Percentiles rank a stretch among this genome's conserved stretches.
phyloP scores from a whole-genome alignment of 1,140 invertebrate genomes.

The Callitettix versicolor region DNA sequence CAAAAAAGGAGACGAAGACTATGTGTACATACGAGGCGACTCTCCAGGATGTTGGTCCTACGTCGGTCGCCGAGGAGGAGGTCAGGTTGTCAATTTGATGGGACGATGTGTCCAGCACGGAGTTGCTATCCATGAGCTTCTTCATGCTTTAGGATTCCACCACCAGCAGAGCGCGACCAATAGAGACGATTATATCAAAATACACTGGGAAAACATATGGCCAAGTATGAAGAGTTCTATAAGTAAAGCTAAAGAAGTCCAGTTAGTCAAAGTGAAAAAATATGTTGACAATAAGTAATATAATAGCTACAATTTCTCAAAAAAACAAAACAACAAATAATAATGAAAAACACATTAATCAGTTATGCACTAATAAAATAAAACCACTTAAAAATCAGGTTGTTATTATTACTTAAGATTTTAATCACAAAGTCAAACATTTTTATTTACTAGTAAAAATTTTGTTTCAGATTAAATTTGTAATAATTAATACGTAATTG shows the following conservation, averaged over 20 bases:
- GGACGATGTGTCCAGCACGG: conserved; percentile 45
- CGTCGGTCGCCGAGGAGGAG: conserved; percentile 41
- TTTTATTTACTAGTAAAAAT: too few relatives aligned
- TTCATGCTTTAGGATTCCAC: conserved; percentile 54
- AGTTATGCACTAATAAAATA: too few relatives aligned
- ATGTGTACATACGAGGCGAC: conserved; percentile 32
- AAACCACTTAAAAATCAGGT: too few relatives aligned
- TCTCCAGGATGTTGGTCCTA: conserved; percentile 41
- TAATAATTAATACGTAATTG: too few relatives aligned
- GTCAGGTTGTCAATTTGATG: conserved; percentile 46
- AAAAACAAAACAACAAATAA: too few relatives aligned
- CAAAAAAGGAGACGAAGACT: conserved; percentile 45
- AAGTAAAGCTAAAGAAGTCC: conserved; percentile 4
- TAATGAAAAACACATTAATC: too few relatives aligned
- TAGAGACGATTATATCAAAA: conserved; percentile 49
- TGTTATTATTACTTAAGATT: too few relatives aligned
- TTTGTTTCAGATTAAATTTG: too few relatives aligned
- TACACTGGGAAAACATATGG: conserved; percentile 51
- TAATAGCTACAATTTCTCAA: too few relatives aligned
- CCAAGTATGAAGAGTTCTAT: conserved; percentile 26
- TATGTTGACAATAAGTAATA: too few relatives aligned
- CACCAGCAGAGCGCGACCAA: conserved; percentile 56
- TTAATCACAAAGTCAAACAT: too few relatives aligned
- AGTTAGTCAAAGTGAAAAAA: conserved; percentile 10
- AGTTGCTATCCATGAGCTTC: conserved; percentile 50